Base-by-base conservation (phyloP, 2,113 vertebrate genomes). In the Malurus alboscapulatus region DNA sequence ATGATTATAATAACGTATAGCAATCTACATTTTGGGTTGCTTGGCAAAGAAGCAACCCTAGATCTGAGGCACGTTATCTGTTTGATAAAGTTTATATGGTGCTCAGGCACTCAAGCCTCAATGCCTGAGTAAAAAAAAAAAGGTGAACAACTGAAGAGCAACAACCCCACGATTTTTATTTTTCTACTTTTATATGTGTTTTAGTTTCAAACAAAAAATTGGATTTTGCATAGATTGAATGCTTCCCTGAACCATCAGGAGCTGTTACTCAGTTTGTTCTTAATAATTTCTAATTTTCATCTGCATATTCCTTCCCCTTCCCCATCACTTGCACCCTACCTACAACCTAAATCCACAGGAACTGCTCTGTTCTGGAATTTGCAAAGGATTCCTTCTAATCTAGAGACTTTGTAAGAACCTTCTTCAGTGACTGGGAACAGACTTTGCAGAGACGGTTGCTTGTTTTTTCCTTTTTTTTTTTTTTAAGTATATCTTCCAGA, bases 141-240 rank as follows among this genome's bases (percentile, higher is more conserved):
- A 54, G 7, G 7, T 47, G 50, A 59, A 51, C 3, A 65, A 10
- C 27, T 68, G 48, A 73, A 91, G 6, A 72, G 8, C 21, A 86
- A 26, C 5, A 55, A 51, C 1, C 0, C 4, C 8, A 51, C 1
- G 4, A 42, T 6, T 50, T 10, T 42, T 72, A 51, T 25, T 72
- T 58, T 73, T 62, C 59, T 73, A 36, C 17, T 63, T 79, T 75
- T 50, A 9, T 25, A n/a, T 12, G 4, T 38, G 11, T 61, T 87
- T 65, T 38, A 5, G 9, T 51, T 72, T 71, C 25, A 79, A 75
- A 48, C 3, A n/a, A 53, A 16, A 61, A 50, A 50, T 3, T 4
- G 57, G 4, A 2, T 54, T 72, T 73, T 26, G 18, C 6, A 30
- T 34, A 7, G 34, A 55, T 68, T 8, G 47, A 83, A 84, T 65